Percentiles rank a stretch among this genome's conserved stretches.
Conservation (phyloP, 2,113 vertebrate species). For the Paramormyrops kingsleyae region DNA sequence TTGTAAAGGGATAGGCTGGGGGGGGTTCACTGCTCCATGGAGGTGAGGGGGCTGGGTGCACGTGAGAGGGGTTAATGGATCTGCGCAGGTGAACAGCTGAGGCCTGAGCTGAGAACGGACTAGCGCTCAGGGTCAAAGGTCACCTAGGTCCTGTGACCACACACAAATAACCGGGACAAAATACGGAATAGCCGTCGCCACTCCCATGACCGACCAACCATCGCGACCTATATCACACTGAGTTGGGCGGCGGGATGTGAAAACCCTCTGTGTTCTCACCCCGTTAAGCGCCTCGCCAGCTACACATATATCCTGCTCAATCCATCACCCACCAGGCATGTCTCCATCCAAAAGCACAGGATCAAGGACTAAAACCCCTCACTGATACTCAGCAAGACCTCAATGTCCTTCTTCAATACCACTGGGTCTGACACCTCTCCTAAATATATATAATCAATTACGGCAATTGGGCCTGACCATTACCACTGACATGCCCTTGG, state of each 20-base stretch:
- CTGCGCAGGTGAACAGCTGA: constrained; percentile 38
- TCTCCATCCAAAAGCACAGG: constrained; percentile 14
- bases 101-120: constrained; percentile 25
- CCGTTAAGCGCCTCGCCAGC: neutral
- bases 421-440: neutral
- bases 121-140: constrained; percentile 34
- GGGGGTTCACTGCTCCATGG: neutral
- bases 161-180: constrained; percentile 42
- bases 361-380: constrained; percentile 10
- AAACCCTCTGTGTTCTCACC: neutral
- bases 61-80: constrained; percentile 42
- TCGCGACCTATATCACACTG: neutral
- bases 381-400: neutral
- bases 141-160: constrained; percentile 32
- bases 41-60: neutral
- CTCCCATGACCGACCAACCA: neutral
- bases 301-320: constrained; percentile 28
- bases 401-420: neutral
- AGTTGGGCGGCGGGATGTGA: neutral
- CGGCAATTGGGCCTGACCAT: neutral
- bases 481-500: constrained; percentile 2
- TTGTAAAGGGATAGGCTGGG: neutral
- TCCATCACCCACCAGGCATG: constrained; percentile 27
- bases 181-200: constrained; percentile 27
- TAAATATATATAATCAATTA: neutral